Percentiles rank a stretch among this genome's conserved stretches.
Conservation (phyloP, 2,797 vertebrate species). For the Echeneis naucrates region DNA sequence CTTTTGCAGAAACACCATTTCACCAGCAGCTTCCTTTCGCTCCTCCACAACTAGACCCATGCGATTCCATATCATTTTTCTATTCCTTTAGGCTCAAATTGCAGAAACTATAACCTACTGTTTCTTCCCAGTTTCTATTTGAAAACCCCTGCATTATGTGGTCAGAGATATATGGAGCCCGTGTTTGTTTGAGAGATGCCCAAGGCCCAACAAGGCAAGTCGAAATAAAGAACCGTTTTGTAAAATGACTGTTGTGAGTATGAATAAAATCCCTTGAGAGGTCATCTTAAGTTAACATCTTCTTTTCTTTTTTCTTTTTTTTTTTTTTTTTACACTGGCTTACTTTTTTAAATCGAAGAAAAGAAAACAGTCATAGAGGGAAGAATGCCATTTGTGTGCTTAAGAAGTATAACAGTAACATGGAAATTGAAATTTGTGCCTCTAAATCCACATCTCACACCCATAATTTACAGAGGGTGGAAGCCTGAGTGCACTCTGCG, state of each 20-base stretch:
- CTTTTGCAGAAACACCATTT: conserved; percentile 57
- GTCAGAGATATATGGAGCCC: conserved; percentile 48
- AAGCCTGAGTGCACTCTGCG: conserved; percentile 16
- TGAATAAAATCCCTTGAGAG: conserved; percentile 29
- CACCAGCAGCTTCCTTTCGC: conserved; percentile 43
- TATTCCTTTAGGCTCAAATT: conserved; percentile 52
- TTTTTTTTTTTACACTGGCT: conserved; percentile 19
- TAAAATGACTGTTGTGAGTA: conserved; percentile 18
- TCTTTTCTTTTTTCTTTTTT: no score
- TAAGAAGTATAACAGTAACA: conserved; percentile 34
- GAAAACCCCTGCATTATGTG: conserved; percentile 65
- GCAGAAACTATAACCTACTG: conserved; percentile 60
- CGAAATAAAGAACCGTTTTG: conserved; percentile 14
- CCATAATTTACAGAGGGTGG: conserved; percentile 64
- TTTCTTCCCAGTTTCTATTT: conserved; percentile 55
- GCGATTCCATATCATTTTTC: conserved; percentile 50
- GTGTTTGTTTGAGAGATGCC: conserved; percentile 54
- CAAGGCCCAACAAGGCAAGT: conserved; percentile 42
- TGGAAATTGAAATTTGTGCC: conserved; percentile 47
- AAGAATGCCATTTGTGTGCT: conserved; percentile 30
- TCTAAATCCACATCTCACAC: conserved; percentile 67
- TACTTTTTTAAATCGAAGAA: conserved; percentile 2
- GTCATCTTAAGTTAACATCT: conserved; percentile 22
- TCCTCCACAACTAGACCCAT: conserved; percentile 42
- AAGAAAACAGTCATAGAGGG: conserved; percentile 10